These are phyloP conservation scores for Oreonectes daqikongensis DNA, from an alignment of 2,797 vertebrate species.

Conservation along the genomic window DNA sequence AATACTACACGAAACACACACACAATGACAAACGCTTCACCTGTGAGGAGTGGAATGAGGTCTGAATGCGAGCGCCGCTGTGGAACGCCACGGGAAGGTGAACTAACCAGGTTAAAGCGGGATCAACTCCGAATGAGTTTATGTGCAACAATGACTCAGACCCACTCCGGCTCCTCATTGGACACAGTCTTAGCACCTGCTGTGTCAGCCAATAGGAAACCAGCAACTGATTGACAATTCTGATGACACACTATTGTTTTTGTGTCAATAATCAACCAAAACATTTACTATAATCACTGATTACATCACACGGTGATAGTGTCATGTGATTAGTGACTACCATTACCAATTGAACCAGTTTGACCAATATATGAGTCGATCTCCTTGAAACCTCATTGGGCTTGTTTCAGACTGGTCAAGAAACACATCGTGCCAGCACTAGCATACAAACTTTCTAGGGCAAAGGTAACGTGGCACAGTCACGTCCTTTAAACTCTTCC, in stretches of 20 bases:
- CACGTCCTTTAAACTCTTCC: conserved; percentile 46
- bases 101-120: conserved; percentile 17
- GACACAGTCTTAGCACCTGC: conserved; percentile 14
- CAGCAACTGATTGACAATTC: conserved; percentile 4
- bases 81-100: background rate
- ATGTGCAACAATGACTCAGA: conserved; percentile 25
- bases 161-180: conserved; percentile 45
- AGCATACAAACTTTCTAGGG: conserved; percentile 44
- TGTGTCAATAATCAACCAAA: background rate
- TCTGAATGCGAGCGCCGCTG: conserved; percentile 5
- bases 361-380: background rate
- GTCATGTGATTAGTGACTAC: background rate
- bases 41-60: conserved; percentile 32
- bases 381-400: background rate
- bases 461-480: conserved; percentile 51
- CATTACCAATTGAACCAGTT: background rate
- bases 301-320: conserved; percentile 6
- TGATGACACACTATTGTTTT: background rate
- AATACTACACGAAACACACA: conserved; percentile 20
- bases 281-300: background rate
- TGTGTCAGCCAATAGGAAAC: conserved; percentile 27
- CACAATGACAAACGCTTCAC: conserved; percentile 33
- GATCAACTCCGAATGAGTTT: conserved; percentile 23
- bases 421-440: conserved; percentile 18
- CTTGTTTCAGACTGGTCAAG: background rate